These are phyloP conservation scores for Leucozona laternaria DNA, from an alignment of 2,888 invertebrate genomes.

Conservation along the genomic window DNA sequence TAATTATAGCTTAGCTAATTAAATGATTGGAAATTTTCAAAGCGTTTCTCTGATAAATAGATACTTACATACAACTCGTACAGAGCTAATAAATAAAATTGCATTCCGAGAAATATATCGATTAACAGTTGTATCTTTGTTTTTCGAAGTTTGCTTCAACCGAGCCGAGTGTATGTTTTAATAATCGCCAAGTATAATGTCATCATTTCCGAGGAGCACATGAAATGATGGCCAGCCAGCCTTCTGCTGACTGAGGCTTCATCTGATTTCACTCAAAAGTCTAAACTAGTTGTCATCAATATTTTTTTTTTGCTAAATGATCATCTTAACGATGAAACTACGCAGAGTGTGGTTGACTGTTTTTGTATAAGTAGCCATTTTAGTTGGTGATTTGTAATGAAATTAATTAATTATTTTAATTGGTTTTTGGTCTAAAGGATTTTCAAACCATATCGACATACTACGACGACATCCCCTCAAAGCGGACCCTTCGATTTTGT, in stretches of 20 bases:
- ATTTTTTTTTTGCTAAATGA: not conserved
- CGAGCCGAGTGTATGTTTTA: slow-evolving; percentile 13
- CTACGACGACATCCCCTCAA: too few species aligned
- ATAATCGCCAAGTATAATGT: slow-evolving; percentile 58
- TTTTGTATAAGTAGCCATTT: slow-evolving; percentile 5
- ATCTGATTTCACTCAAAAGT: not conserved
- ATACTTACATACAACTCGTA: not conserved
- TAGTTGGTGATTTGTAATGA: slow-evolving; percentile 59
- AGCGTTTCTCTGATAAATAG: slow-evolving; percentile 16
- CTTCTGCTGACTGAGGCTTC: not conserved
- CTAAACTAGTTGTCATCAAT: slow-evolving; percentile 28
- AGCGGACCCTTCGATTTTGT: not conserved
- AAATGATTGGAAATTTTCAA: slow-evolving; percentile 34
- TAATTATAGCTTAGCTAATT: not conserved
- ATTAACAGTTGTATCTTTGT: slow-evolving; percentile 46
- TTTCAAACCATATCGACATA: slow-evolving; percentile 36
- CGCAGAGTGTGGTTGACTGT: not conserved
- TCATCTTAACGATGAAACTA: slow-evolving; percentile 16
- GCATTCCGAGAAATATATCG: slow-evolving; percentile 55
- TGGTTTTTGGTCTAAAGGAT: slow-evolving; percentile 48
- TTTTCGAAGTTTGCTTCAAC: not conserved
- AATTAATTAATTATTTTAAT: slow-evolving; percentile 75
- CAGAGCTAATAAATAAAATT: slow-evolving; percentile 17
- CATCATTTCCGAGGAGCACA: slow-evolving; percentile 46
- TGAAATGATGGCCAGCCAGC: not conserved